A percentile compares a stretch with the other conserved stretches of the same genome.
phyloP scores from a whole-genome alignment of 2,113 vertebrate genomes.

The Strix aluco region DNA sequence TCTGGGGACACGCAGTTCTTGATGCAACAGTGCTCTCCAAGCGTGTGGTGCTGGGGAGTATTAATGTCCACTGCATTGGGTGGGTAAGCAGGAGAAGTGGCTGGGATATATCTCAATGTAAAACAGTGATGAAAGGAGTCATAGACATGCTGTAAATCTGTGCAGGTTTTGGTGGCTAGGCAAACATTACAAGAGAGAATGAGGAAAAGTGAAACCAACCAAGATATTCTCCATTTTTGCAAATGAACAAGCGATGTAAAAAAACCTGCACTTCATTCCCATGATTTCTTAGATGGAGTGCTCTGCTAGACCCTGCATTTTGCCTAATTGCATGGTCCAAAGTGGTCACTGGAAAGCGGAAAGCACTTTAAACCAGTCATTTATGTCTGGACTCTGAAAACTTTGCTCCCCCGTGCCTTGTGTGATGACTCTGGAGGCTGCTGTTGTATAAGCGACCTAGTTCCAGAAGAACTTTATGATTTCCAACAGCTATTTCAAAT shows the following conservation, averaged over 20 bases:
- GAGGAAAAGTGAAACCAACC: background rate
- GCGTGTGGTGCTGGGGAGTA: accelerated
- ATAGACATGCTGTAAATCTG: background rate
- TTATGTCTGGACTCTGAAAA: background rate
- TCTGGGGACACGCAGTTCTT: background rate
- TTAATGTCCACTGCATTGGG: background rate
- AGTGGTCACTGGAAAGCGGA: background rate
- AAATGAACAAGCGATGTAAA: background rate
- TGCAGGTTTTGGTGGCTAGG: background rate
- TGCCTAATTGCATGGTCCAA: background rate
- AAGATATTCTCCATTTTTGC: background rate
- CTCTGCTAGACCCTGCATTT: background rate
- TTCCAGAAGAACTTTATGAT: background rate
- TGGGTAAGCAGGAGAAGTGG: background rate
- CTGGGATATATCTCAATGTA: background rate
- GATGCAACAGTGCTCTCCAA: background rate
- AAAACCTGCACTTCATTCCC: background rate
- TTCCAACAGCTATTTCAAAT: background rate
- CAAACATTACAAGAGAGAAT: background rate
- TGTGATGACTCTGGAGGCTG: background rate
- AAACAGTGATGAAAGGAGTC: background rate
- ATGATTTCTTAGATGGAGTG: background rate
- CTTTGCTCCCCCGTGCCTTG: background rate
- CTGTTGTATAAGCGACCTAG: background rate
- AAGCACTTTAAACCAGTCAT: background rate